These are phyloP conservation scores for Laupala kohalensis DNA, from an alignment of 1,140 invertebrate genomes.

Conservation along the genomic window DNA sequence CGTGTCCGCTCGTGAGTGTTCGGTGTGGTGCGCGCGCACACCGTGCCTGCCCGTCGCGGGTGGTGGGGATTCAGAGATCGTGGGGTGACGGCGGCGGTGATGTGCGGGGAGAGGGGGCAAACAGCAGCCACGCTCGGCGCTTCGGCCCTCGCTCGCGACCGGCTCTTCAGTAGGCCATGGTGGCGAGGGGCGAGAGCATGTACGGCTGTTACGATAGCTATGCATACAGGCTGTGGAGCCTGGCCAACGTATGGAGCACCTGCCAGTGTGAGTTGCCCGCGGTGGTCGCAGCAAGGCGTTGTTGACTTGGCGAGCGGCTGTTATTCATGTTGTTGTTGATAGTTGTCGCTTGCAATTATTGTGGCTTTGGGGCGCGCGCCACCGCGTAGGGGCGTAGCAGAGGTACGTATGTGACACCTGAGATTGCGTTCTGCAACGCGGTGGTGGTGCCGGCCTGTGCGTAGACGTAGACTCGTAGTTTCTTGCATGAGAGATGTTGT, in stretches of 20 bases:
- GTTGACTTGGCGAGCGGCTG: too few relatives aligned
- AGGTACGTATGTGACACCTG: neutral
- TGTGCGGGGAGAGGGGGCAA: neutral
- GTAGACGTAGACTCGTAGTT: neutral
- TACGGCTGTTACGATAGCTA: slow-evolving; percentile 53
- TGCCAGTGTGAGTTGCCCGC: slow-evolving; percentile 43
- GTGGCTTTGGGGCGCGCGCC: too few relatives aligned
- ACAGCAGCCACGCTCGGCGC: slow-evolving; percentile 7
- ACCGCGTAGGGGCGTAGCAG: too few relatives aligned
- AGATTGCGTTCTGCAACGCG: neutral
- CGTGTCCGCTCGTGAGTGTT: neutral
- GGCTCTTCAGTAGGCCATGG: slow-evolving; percentile 39
- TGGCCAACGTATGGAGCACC: slow-evolving; percentile 54
- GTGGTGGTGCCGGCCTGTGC: neutral
- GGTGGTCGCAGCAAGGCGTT: neutral
- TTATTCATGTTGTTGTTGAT: too few relatives aligned
- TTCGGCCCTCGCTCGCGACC: slow-evolving; percentile 19
- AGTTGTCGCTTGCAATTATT: neutral
- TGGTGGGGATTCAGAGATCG: too few relatives aligned
- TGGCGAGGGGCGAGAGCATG: slow-evolving; percentile 49
- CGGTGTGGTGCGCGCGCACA: too few relatives aligned
- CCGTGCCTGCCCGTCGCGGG: too few relatives aligned
- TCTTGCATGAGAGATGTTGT: too few relatives aligned
- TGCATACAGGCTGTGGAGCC: slow-evolving; percentile 53
- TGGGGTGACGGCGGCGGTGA: neutral